These are phyloP conservation scores for Percopsis transmontana DNA, from an alignment of 2,113 vertebrate genomes.

Conservation along the genomic window DNA sequence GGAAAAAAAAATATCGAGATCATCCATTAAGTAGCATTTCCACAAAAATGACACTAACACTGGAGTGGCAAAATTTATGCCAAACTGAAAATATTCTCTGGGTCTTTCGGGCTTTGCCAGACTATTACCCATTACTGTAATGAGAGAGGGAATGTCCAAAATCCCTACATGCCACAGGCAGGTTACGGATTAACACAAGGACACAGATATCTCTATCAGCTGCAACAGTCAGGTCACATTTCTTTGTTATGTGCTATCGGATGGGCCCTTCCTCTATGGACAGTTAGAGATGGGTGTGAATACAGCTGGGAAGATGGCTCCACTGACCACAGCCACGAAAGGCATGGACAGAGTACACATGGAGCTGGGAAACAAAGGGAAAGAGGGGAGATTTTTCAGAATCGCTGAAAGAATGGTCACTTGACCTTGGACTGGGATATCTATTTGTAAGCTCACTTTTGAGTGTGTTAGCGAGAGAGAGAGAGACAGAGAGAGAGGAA, in stretches of 20 bases:
- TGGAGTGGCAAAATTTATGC: no score
- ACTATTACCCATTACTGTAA: conserved; percentile 32
- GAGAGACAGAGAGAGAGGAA: conserved; percentile 38
- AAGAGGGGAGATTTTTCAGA: conserved; percentile 31
- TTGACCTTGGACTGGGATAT: conserved; percentile 14
- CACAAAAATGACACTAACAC: no score
- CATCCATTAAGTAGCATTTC: no score
- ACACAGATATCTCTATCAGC: conserved; percentile 57
- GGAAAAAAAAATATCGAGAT: no score
- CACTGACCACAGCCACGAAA: conserved; percentile 55
- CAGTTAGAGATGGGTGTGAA: conserved; percentile 46
- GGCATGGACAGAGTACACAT: conserved; percentile 49
- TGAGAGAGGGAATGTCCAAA: conserved; percentile 43
- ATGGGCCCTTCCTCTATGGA: conserved; percentile 51
- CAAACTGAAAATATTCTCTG: no score
- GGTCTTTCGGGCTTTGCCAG: conserved; percentile 1
- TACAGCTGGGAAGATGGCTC: conserved; percentile 58
- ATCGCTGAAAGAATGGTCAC: conserved; percentile 40
- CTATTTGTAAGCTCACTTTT: conserved; percentile 1
- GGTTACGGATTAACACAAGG: conserved; percentile 33
- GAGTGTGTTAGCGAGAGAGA: conserved; percentile 19
- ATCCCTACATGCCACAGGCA: conserved; percentile 21
- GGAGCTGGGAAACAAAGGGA: conserved; percentile 9
- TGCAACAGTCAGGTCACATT: conserved; percentile 63
- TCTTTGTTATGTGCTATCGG: conserved; percentile 60